Percentiles rank a stretch among this genome's conserved stretches.
These are phyloP conservation scores for Antechinus flavipes DNA, from an alignment of 2,113 vertebrate species.

Conservation along the genomic window DNA sequence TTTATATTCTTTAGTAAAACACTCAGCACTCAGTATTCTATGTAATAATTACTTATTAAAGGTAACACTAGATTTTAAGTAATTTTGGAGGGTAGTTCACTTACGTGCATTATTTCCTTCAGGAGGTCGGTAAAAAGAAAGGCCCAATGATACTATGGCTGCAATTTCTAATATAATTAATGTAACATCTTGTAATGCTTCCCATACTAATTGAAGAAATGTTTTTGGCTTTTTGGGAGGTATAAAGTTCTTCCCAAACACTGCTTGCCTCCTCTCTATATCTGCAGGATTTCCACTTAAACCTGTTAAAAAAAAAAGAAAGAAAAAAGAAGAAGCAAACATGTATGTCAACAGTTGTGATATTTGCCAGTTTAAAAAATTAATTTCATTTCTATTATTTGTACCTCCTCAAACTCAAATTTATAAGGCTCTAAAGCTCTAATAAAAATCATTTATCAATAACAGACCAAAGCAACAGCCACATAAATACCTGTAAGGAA, in stretches of 20 bases:
- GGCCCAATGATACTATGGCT: conserved; percentile 99
- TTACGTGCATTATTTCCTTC: conserved; percentile 93
- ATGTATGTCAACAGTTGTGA: conserved; percentile 55
- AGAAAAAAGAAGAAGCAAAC: conserved; percentile 59
- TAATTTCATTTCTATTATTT: conserved; percentile 47
- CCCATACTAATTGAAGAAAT: conserved; percentile 99
- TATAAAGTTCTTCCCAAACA: conserved; percentile 98
- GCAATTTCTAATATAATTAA: conserved; percentile 99
- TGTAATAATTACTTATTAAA: not conserved
- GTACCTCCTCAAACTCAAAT: conserved; percentile 19
- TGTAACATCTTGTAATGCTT: conserved; percentile 99
- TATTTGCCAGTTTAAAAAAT: conserved; percentile 64
- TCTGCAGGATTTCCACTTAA: conserved; percentile 96
- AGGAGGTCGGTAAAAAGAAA: conserved; percentile 99
- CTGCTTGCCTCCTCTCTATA: conserved; percentile 96
- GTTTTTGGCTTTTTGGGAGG: conserved; percentile 99
- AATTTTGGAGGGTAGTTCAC: conserved; percentile 70
- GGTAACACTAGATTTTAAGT: not conserved
- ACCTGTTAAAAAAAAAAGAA: conserved; percentile 86
- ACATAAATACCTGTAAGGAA: not conserved
- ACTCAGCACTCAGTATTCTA: not conserved
- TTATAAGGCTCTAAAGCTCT: not conserved
- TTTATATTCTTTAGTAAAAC: not conserved
- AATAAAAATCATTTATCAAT: conserved; percentile 20
- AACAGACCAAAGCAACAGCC: not conserved